Base-by-base conservation (phyloP, 2,113 vertebrate species). In the Nothoprocta pentlandii region DNA sequence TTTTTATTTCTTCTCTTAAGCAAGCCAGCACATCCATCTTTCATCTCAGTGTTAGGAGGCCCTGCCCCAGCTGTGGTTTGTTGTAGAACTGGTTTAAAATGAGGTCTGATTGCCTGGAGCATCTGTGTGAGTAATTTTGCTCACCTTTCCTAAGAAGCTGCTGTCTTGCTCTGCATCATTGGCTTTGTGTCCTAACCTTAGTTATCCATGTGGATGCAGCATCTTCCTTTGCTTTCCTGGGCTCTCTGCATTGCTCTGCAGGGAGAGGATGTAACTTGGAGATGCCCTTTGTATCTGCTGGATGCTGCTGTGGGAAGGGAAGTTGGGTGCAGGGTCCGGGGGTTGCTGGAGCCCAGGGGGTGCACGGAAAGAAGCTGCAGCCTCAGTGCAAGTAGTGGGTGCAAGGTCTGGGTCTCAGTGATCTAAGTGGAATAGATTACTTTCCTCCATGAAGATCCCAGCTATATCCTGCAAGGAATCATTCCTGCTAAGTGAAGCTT, bases 31-130 rank as follows among this genome's bases (percentile, higher is more conserved):
- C 69, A 53, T 86, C 81, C 12, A 10, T n/a, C 58, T 78, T 84
- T 84, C 12, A 10, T n/a, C 58, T 78, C 47, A 0, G 1, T 74
- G 42, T 74, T 49, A 87, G 70, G 70, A 93, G 80, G 21, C 49
- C 11, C 41, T 76, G 67, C 93, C 83, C 54, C 76, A 93, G 90
- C 84, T 39, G 53, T 85, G 92, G 58, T 92, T 94, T 96, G 93
- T 90, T 88, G 94, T 77, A 81, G 77, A 97, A 82, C 93, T 77
- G 86, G 94, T 96, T 96, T 97, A 63, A 92, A 89, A 90, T 85
- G 36, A 81, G 28, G 62, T 85, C 49, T 87, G 58, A 68, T 94
- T 89, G 92, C 92, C 83, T 32, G 21, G 41, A 93, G 91, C 82
- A 93, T 95, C 95, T 82, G 78, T 76, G 81, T 62, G 49, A 74